Conservation (phyloP, 2,888 invertebrate species). For the Augochlorella aurata region DNA sequence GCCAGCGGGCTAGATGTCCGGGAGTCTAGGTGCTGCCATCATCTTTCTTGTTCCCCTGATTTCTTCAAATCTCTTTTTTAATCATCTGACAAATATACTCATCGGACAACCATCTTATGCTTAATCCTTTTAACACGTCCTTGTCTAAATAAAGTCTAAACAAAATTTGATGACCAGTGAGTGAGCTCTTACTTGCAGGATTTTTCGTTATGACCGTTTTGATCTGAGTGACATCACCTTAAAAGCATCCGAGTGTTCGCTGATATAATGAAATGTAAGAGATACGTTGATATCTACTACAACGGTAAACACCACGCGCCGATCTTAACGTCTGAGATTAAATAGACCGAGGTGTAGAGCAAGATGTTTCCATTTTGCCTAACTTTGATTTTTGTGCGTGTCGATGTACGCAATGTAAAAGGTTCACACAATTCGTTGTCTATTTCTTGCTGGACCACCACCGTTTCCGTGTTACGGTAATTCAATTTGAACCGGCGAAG, state of each 20-base stretch:
- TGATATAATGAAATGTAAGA: too few relatives aligned
- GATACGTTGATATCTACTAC: too few relatives aligned
- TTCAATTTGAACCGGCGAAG: constrained; percentile 44
- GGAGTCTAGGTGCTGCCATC: constrained; percentile 38
- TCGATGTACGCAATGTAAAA: not conserved
- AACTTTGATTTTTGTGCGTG: too few relatives aligned
- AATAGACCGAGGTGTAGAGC: too few relatives aligned
- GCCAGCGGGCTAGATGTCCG: constrained; percentile 49
- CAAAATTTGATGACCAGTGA: too few relatives aligned
- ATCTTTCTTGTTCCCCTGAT: constrained; percentile 30
- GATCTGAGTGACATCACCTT: too few relatives aligned
- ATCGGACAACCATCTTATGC: constrained; percentile 21
- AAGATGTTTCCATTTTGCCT: too few relatives aligned
- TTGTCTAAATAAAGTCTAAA: not conserved
- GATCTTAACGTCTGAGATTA: too few relatives aligned
- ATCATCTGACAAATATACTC: not conserved
- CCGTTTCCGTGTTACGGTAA: constrained; percentile 24
- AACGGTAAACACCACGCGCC: too few relatives aligned
- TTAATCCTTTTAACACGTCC: not conserved
- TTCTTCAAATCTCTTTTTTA: constrained; percentile 19
- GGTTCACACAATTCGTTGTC: not conserved
- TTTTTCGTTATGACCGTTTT: too few relatives aligned
- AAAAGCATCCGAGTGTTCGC: too few relatives aligned
- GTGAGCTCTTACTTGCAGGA: too few relatives aligned
- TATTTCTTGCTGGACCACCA: not conserved